Evolutionary conservation across 30 jellyfish, hydroid and myxozoan genomes (phyloP).

Genomic region (Pelagia noctiluca): DNA sequence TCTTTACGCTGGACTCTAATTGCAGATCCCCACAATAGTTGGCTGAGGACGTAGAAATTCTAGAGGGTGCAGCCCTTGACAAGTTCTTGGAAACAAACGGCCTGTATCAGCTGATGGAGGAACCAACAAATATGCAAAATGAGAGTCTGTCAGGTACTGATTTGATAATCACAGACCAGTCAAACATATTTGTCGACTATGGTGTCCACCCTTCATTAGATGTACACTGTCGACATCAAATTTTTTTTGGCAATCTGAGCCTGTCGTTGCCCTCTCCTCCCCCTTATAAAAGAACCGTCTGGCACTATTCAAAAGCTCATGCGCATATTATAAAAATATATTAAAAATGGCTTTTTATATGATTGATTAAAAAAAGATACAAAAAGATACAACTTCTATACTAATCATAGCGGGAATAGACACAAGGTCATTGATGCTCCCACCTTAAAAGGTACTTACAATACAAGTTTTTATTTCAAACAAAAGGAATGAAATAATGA

Average conservation of each 20-base stretch:
- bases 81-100: slow-evolving; percentile 42
- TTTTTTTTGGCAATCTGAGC: slow-evolving; percentile 45
- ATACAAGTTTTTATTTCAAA: too few relatives aligned
- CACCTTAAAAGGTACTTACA: too few relatives aligned
- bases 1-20: too few relatives aligned
- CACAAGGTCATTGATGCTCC: too few relatives aligned
- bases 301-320: slow-evolving; percentile 41
- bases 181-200: slow-evolving; percentile 48
- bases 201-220: slow-evolving; percentile 66
- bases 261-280: slow-evolving; percentile 33
- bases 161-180: slow-evolving; percentile 62
- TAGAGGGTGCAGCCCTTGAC: slow-evolving; percentile 56
- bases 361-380: too few relatives aligned
- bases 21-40: slow-evolving; percentile 71
- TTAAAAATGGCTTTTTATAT: too few relatives aligned
- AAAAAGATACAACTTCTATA: too few relatives aligned
- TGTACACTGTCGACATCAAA: slow-evolving; percentile 66
- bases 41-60: slow-evolving; percentile 40
- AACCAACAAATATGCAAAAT: slow-evolving; percentile 55
- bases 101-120: slow-evolving; percentile 39
- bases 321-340: not conserved
- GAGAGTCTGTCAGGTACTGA: slow-evolving; percentile 58
- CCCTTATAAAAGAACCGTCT: slow-evolving; percentile 33
- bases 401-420: too few relatives aligned
- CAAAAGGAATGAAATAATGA: too few relatives aligned